These are phyloP conservation scores for Arbacia lixula DNA, from an alignment of 53 echinoderm and acorn worm genomes.

Conservation along the genomic window DNA sequence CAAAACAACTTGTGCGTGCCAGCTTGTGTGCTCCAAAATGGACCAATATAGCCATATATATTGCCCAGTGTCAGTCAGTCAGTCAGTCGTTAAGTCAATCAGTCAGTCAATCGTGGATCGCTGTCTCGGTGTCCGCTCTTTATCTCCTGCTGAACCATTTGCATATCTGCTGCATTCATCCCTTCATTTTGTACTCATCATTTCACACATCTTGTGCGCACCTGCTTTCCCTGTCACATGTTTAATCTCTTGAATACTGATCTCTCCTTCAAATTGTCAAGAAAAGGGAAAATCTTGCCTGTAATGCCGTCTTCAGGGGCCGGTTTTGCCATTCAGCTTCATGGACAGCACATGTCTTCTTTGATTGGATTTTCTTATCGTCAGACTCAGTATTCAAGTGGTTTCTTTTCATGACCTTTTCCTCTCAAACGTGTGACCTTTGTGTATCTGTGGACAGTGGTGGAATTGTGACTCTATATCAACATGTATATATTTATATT, in stretches of 20 bases:
- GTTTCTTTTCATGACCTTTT: conserved; percentile 6
- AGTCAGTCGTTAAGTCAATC: conserved; percentile 1
- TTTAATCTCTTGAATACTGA: conserved; percentile 36
- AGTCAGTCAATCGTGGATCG: conserved; percentile 9
- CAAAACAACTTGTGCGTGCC: conserved; percentile 38
- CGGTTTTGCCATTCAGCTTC: no score
- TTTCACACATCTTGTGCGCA: not conserved
- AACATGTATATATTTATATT: not conserved
- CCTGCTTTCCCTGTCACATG: no score
- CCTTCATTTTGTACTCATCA: conserved; percentile 11
- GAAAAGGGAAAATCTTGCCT: no score
- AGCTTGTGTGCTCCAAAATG: conserved; percentile 38
- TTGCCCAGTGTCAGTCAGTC: conserved; percentile 32
- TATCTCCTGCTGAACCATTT: not conserved
- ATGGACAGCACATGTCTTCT: not conserved
- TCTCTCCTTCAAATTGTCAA: no score
- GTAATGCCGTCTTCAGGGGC: no score
- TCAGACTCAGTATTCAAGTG: conserved; percentile 45
- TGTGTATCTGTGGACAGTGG: conserved; percentile 14
- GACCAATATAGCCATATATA: no score
- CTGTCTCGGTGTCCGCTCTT: no score
- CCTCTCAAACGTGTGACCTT: not conserved
- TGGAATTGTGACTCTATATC: conserved; percentile 5
- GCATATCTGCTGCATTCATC: conserved; percentile 13
- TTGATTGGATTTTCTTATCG: not conserved